Percentiles rank a stretch among this genome's conserved stretches.
Evolutionary conservation across 2,888 invertebrate genomes (phyloP).

Genomic region (Nomada ruficornis): DNA sequence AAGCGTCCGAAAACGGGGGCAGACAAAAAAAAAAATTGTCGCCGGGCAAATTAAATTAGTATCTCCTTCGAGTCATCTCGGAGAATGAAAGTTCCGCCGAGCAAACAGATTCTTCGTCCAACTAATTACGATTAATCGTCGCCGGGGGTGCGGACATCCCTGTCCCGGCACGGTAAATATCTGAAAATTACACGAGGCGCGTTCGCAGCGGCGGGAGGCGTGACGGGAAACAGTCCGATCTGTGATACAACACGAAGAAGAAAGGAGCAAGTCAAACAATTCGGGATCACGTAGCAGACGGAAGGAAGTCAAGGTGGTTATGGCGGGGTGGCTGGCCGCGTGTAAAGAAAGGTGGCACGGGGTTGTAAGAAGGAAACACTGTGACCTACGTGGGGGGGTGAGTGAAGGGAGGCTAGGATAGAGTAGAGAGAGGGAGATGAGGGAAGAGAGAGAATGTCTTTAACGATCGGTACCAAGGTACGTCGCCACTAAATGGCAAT

Average conservation of each 20-base stretch:
- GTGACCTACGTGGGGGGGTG: background rate
- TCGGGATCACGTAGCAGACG: slow-evolving; percentile 39
- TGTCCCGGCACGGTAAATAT: background rate
- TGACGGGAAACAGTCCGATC: slow-evolving; percentile 27
- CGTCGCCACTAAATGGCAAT: slow-evolving; percentile 65
- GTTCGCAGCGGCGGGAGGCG: background rate
- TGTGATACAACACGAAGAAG: slow-evolving; percentile 33
- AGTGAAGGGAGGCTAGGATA: background rate
- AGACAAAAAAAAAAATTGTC: slow-evolving; percentile 21
- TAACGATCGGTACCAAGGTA: slow-evolving; percentile 70
- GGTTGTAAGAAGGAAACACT: slow-evolving; percentile 2
- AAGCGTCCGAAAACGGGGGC: background rate
- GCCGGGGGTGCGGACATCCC: background rate
- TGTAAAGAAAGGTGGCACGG: slow-evolving; percentile 17
- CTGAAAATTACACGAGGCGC: slow-evolving; percentile 29
- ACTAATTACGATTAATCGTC: slow-evolving; percentile 38
- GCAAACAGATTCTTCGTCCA: slow-evolving; percentile 10
- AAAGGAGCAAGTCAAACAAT: slow-evolving; percentile 34
- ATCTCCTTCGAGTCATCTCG: background rate
- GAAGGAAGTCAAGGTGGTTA: slow-evolving; percentile 8
- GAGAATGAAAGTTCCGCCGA: background rate
- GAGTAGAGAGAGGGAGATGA: background rate
- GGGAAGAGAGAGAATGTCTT: slow-evolving; percentile 52
- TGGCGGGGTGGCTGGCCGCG: background rate
- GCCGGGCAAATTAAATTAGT: slow-evolving; percentile 51